Evolutionary conservation across 2,888 invertebrate species (phyloP).

Genomic region (Pandemis cinnamomeana): DNA sequence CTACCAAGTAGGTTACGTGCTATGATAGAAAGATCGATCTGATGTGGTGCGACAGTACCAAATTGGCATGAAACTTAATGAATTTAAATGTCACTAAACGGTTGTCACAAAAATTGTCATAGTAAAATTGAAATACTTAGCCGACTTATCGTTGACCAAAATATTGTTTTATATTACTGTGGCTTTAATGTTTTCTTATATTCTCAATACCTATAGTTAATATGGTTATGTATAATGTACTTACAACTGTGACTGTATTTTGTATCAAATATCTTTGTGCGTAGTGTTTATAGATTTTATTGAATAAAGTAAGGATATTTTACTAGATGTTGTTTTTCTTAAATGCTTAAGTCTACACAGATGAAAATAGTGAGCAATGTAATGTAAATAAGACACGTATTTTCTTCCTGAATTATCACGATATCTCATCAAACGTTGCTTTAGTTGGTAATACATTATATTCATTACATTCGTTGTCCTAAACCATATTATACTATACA

Average conservation of each 20-base stretch:
- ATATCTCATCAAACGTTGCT: no score
- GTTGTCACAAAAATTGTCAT: slow-evolving; percentile 16
- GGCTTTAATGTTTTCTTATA: slow-evolving; percentile 41
- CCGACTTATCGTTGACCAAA: slow-evolving; percentile 4
- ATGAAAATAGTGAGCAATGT: no score
- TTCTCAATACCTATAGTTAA: neutral
- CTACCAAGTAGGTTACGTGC: no score
- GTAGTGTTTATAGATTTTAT: slow-evolving; percentile 53
- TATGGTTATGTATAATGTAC: slow-evolving; percentile 7
- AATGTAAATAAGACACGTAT: no score
- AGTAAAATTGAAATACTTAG: neutral
- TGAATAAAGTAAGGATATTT: slow-evolving; percentile 53
- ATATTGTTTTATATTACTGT: slow-evolving; percentile 30
- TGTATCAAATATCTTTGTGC: slow-evolving; percentile 38
- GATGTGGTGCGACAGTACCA: neutral
- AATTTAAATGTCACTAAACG: slow-evolving; percentile 45
- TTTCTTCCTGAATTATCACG: no score
- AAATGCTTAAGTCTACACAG: neutral
- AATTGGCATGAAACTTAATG: neutral
- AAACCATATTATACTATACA: no score
- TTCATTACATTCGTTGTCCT: no score
- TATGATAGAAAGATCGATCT: no score
- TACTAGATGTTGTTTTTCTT: slow-evolving; percentile 22
- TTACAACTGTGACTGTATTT: slow-evolving; percentile 18
- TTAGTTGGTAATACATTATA: no score